Evolutionary conservation across 2,797 vertebrate species (phyloP), one percentile per base, ranked within the genome.

Genomic region (Diplodus puntazzo): DNA sequence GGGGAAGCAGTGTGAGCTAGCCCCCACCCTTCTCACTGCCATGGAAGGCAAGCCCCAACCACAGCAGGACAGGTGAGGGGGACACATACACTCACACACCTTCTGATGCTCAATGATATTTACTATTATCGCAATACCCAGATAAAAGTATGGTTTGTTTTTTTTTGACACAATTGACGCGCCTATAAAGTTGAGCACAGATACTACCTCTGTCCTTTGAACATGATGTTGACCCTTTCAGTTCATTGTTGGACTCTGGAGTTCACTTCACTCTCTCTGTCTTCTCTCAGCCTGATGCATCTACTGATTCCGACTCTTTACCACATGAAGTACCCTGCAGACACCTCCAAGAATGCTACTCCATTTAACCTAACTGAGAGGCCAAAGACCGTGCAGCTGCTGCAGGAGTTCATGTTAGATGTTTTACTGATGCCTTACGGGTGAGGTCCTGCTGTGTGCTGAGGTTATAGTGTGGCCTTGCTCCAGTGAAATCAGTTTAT

Each of bases 371-470:
- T 99, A 92, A 95, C 96, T 65, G 98, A 99, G 95, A 97, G 98
- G 94, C 98, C 98, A 94, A 99, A 98, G 96, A 99, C 97, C 53
- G 97, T 98, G 84, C 98, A 99, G 84, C 95, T 98, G 84, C 96
- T 99, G 85, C 95, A 98, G 91, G 98, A 99, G 95, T 99, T 99
- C 79, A 99, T 99, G 98, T 94, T 99, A 62, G 98, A 99, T 86
- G 98, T 99, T 87, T 96, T 99, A 79, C 95, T 99, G 87, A 99
- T 99, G 98, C 98, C 98, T 94, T 99, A 99, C 34, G 98, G 98
- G 98, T 99, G 90, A 89, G 96, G 92, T 73, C 4, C 42, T 3
- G 4, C 23, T 21, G 0, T 45, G 30, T 64, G 16, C 0, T 49
- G 30, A 75, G 16, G 16, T 3, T 63, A 10, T 59, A 18, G 3